Conservation (phyloP, 2,888 invertebrate species). For the Margaritifera margaritifera region DNA sequence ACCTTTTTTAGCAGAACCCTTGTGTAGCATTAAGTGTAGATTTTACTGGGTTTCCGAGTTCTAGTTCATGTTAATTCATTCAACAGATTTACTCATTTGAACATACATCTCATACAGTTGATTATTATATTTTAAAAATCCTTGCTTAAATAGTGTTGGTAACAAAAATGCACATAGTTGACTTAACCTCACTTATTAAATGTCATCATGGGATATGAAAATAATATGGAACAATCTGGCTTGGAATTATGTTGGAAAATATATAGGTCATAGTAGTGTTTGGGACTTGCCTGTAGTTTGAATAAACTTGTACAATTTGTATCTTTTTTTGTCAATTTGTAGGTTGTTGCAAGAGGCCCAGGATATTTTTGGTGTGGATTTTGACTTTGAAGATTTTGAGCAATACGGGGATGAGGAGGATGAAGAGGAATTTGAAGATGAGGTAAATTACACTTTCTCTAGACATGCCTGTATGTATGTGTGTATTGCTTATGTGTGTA, state of each 20-base stretch:
- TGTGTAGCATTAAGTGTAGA: too few relatives aligned
- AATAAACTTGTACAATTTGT: background rate
- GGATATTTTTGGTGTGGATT: constrained; percentile 99
- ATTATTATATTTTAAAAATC: too few relatives aligned
- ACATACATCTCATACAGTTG: too few relatives aligned
- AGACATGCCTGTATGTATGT: constrained; percentile 1
- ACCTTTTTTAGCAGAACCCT: too few relatives aligned
- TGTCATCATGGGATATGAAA: background rate
- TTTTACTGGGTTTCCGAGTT: too few relatives aligned
- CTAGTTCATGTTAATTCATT: too few relatives aligned
- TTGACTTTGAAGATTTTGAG: constrained; percentile 78
- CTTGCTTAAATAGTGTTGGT: too few relatives aligned
- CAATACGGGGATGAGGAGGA: constrained; percentile 70
- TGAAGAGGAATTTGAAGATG: constrained; percentile 68
- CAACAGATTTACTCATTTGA: too few relatives aligned
- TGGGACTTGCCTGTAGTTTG: background rate
- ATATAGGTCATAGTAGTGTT: background rate
- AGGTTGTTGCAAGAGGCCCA: constrained; percentile 96
- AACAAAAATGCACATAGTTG: too few relatives aligned
- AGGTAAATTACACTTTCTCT: constrained; percentile 40
- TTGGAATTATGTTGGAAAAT: background rate
- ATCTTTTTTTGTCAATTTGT: constrained; percentile 6
- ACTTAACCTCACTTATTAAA: too few relatives aligned
- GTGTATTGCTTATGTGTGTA: background rate
- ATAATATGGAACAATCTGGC: background rate